Percentiles rank a stretch among this genome's conserved stretches.
Conservation (phyloP, 35 echinoderm and acorn worm genomes). For the Eucidaris tribuloides region DNA sequence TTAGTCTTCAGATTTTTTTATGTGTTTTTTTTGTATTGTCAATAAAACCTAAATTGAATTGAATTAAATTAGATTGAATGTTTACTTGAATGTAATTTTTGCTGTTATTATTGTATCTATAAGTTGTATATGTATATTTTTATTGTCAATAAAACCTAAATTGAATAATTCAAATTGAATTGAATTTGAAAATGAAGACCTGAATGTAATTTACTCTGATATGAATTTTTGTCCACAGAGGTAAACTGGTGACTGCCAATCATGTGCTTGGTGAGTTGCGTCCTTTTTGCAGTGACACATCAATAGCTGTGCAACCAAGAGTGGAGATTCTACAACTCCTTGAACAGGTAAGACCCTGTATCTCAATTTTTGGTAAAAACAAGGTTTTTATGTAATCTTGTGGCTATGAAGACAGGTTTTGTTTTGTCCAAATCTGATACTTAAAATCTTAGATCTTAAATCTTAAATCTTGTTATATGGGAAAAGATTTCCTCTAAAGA, state of each 20-base stretch:
- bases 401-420: conserved; percentile 29
- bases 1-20: too few species aligned
- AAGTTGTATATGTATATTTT: neutral
- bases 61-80: too few species aligned
- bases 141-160: neutral
- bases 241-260: conserved; percentile 53
- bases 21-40: too few species aligned
- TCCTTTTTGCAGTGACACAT: conserved; percentile 76
- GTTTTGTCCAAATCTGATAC: too few species aligned
- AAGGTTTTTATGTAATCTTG: too few species aligned
- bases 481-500: too few species aligned
- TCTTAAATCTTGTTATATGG: too few species aligned
- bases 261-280: conserved; percentile 64
- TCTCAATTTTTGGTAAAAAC: too few species aligned
- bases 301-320: conserved; percentile 44
- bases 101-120: too few species aligned
- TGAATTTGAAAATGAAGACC: neutral
- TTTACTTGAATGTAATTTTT: too few species aligned
- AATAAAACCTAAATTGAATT: too few species aligned
- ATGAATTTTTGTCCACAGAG: conserved; percentile 29
- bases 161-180: neutral
- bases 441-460: conserved; percentile 15
- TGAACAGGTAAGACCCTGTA: conserved; percentile 82
- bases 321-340: conserved; percentile 65
- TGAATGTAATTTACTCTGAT: neutral